Conservation (phyloP, 2,113 vertebrate species). For the Proterorhinus semilunaris region DNA sequence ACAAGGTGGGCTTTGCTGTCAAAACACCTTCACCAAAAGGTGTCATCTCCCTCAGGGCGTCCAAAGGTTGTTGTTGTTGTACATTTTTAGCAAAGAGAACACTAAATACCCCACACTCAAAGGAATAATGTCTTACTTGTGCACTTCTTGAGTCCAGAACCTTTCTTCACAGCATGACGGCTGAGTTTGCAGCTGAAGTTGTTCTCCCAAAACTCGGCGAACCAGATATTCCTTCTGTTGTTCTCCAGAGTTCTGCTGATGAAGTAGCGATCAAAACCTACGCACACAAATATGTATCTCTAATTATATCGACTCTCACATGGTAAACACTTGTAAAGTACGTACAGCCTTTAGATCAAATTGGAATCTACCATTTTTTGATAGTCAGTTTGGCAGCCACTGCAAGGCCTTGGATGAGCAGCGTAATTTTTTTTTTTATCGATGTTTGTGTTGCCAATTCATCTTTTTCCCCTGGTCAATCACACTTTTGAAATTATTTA, state of each 20-base stretch:
- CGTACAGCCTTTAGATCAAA: neutral
- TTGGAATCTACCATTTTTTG: too few relatives aligned
- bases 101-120: slow-evolving; percentile 5
- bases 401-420: too few relatives aligned
- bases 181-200: slow-evolving; percentile 90
- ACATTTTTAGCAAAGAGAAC: slow-evolving; percentile 42
- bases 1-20: slow-evolving; percentile 30
- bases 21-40: slow-evolving; percentile 46
- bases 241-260: slow-evolving; percentile 80
- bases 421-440: too few relatives aligned
- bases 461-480: too few relatives aligned
- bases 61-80: slow-evolving; percentile 17
- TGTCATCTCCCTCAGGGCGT: slow-evolving; percentile 34
- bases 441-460: too few relatives aligned
- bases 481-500: too few relatives aligned
- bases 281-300: slow-evolving; percentile 59
- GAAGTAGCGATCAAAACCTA: slow-evolving; percentile 82
- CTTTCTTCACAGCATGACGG: slow-evolving; percentile 76
- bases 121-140: slow-evolving; percentile 80
- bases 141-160: slow-evolving; percentile 82
- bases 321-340: neutral
- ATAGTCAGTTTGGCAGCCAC: too few relatives aligned
- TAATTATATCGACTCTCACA: slow-evolving; percentile 7
- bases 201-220: slow-evolving; percentile 83
- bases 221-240: slow-evolving; percentile 84